Base-by-base conservation (phyloP, 1,140 invertebrate genomes). In the Euwallacea similis region DNA sequence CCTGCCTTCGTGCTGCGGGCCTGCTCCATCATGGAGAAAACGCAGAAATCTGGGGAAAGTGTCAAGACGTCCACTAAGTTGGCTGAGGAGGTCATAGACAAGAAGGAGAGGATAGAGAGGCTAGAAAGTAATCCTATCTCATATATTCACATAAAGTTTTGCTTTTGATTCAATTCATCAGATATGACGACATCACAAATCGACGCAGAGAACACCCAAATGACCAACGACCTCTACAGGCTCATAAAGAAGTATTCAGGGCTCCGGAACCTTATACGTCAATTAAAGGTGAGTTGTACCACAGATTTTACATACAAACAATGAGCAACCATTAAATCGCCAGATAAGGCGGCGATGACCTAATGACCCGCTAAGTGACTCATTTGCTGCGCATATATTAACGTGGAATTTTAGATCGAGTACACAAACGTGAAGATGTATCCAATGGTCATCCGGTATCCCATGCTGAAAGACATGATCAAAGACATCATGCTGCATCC, bases 391-490 rank as follows among this genome's bases (percentile, higher is more conserved):
- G 21, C 21, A 33, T 33, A 33, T 4, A 33, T 33, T 33, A 33
- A 33, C 4, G 21, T 33, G 21, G 21, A 33, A 13, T 87, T 87
- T 68, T 86, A 94, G 93, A 87, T 88, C 64, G 93, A 94, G 77
- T 97, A 96, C 82, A 89, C 90, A 74, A 91, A 90, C 78, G 92
- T 93, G 42, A 95, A 96, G 83, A 86, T 95, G 76, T 96, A 96
- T 81, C 95, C 95, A 47, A 94, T 97, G 83, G 91, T 97, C 78
- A 93, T 94, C 11, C 88, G 94, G 56, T 97, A 97, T 85, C 92
- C 91, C 56, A 94, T 97, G 86, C 86, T 97, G 60, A 97, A 97
- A 83, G 93, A 96, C 79, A 95, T 97, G 93, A 96, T 97, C 79
- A 96, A 95, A 84, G 92, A 93, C 79, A 94, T 96, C 75, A 93